These are phyloP conservation scores for Noctua comes DNA, from an alignment of 2,888 invertebrate genomes.

Conservation along the genomic window DNA sequence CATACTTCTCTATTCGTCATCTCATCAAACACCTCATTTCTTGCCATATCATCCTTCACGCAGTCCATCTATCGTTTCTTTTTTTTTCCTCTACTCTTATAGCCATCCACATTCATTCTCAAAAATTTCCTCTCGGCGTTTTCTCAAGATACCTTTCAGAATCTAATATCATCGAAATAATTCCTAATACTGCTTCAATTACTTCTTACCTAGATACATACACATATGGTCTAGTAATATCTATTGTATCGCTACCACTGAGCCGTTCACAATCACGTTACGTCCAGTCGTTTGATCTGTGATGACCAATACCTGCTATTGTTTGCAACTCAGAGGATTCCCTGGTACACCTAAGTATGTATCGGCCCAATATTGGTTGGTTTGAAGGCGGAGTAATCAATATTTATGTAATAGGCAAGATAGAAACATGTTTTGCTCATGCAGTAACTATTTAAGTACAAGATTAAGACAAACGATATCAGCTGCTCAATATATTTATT, in stretches of 20 bases:
- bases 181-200: slow-evolving; percentile 13
- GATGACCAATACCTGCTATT: slow-evolving; percentile 48
- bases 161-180: slow-evolving; percentile 10
- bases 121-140: not conserved
- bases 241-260: slow-evolving; percentile 49
- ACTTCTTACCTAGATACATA: not conserved
- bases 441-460: not conserved
- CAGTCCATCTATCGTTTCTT: not conserved
- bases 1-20: not conserved
- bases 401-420: not conserved
- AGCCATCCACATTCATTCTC: not conserved
- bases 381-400: not conserved
- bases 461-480: not conserved
- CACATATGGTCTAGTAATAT: slow-evolving; percentile 20
- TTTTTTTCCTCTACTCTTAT: not conserved
- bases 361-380: slow-evolving; percentile 10
- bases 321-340: slow-evolving; percentile 53
- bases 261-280: slow-evolving; percentile 50
- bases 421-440: not conserved
- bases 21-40: not conserved
- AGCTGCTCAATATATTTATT: not conserved
- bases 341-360: not conserved
- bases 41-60: not conserved
- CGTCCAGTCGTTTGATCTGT: slow-evolving; percentile 54
- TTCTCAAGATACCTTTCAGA: not conserved